phyloP scores from a whole-genome alignment of 2,888 invertebrate species.

The Andrena praecox region DNA sequence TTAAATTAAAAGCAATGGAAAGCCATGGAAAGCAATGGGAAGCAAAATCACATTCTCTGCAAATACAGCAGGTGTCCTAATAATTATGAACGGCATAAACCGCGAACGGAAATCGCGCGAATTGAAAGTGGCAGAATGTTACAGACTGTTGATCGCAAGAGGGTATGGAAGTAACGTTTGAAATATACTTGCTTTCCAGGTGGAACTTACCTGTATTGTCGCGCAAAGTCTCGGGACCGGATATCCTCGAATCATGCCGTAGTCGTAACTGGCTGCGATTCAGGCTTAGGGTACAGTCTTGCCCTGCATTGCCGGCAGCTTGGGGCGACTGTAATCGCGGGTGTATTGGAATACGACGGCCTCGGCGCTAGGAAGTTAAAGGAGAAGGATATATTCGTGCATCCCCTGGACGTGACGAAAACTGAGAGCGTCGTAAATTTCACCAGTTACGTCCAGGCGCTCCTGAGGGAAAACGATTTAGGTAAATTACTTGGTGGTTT shows the following conservation, averaged over 20 bases:
- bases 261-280: constrained; percentile 94
- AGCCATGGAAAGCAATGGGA: too few relatives aligned
- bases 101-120: neutral
- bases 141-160: neutral
- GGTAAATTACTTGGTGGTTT: constrained; percentile 73
- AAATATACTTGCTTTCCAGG: constrained; percentile 28
- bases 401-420: constrained; percentile 89
- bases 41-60: too few relatives aligned
- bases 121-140: neutral
- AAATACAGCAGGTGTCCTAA: too few relatives aligned
- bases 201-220: constrained; percentile 38
- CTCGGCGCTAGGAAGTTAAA: constrained; percentile 87
- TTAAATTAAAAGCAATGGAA: too few relatives aligned
- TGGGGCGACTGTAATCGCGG: constrained; percentile 92
- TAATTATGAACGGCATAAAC: neutral
- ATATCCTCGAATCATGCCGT: constrained; percentile 65
- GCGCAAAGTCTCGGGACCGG: constrained; percentile 32
- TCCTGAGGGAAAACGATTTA: constrained; percentile 82
- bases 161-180: neutral
- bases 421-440: constrained; percentile 87
- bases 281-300: constrained; percentile 92
- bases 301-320: constrained; percentile 87
- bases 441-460: constrained; percentile 82
- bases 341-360: constrained; percentile 88
- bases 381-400: constrained; percentile 85